A percentile compares a stretch with the other conserved stretches of the same genome.
phyloP scores from a whole-genome alignment of 2,113 vertebrate species.

The Neomonachus schauinslandi region DNA sequence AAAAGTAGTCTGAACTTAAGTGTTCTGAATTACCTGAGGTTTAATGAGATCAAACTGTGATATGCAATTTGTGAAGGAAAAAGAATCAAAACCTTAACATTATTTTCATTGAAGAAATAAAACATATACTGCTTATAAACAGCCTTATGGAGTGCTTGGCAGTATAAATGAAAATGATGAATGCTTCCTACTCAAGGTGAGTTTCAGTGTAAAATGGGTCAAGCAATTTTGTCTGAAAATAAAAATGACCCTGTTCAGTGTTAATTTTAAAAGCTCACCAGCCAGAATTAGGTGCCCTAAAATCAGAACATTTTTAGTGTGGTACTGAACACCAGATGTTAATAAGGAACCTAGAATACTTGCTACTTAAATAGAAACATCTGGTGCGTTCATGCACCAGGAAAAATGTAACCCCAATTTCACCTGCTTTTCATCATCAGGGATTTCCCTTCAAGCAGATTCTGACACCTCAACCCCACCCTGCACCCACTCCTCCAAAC shows the following conservation, averaged over 20 bases:
- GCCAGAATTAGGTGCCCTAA: neutral
- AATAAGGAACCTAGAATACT: neutral
- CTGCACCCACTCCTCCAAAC: neutral
- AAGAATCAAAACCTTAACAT: neutral
- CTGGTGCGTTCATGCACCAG: neutral
- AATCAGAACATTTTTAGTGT: neutral
- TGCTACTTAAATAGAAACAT: neutral
- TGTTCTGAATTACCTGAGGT: neutral
- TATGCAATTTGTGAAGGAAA: neutral
- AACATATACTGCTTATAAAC: neutral
- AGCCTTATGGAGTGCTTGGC: neutral
- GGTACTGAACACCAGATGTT: neutral
- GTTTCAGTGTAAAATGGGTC: neutral
- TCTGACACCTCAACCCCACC: neutral
- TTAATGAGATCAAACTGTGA: neutral
- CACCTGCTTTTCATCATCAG: neutral
- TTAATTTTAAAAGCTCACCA: constrained; percentile 8
- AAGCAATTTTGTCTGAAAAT: neutral
- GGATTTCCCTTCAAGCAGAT: neutral
- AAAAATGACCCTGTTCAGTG: neutral
- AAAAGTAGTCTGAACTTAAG: neutral
- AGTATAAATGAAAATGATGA: neutral
- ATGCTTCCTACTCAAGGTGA: neutral
- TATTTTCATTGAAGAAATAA: neutral
- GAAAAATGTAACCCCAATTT: neutral